Percentiles rank a stretch among this genome's conserved stretches.
Conservation (phyloP, 2,113 vertebrate genomes). For the Spea bombifrons region DNA sequence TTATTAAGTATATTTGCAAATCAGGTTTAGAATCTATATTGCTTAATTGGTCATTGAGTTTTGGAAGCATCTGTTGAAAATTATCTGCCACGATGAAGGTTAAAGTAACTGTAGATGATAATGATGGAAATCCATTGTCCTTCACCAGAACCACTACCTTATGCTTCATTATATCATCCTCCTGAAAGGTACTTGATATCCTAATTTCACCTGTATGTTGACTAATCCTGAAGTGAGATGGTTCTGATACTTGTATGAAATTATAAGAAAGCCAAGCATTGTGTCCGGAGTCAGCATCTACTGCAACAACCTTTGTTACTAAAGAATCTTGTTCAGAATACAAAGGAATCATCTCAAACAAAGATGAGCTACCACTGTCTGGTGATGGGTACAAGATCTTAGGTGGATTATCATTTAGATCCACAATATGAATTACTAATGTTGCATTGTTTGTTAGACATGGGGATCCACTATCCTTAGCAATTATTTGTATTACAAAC, state of each 20-base stretch:
- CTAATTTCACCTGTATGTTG: slow-evolving; percentile 64
- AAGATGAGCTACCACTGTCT: slow-evolving; percentile 17
- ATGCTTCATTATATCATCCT: not conserved
- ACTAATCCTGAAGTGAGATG: slow-evolving; percentile 72
- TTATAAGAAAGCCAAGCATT: slow-evolving; percentile 68
- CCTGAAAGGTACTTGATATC: not conserved
- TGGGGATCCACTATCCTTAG: slow-evolving; percentile 55
- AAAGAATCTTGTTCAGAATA: slow-evolving; percentile 3
- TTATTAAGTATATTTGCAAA: slow-evolving; percentile 19
- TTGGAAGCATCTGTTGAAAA: no score
- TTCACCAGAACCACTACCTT: slow-evolving; percentile 24
- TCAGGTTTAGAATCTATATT: not conserved
- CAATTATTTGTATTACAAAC: slow-evolving; percentile 59
- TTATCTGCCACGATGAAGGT: not conserved
- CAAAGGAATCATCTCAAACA: slow-evolving; percentile 49
- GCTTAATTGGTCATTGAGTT: not conserved
- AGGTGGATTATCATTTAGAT: slow-evolving; percentile 59
- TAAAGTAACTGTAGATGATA: not conserved
- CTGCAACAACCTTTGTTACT: slow-evolving; percentile 36
- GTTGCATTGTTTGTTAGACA: slow-evolving; percentile 40
- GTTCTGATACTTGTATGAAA: slow-evolving; percentile 67
- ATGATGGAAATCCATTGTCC: slow-evolving; percentile 44
- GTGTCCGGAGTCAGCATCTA: slow-evolving; percentile 55
- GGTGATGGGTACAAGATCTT: slow-evolving; percentile 53
- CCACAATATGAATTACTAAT: slow-evolving; percentile 52